Evolutionary conservation across 2,797 vertebrate genomes (phyloP).

Genomic region (Hypotaenidia okinawae): DNA sequence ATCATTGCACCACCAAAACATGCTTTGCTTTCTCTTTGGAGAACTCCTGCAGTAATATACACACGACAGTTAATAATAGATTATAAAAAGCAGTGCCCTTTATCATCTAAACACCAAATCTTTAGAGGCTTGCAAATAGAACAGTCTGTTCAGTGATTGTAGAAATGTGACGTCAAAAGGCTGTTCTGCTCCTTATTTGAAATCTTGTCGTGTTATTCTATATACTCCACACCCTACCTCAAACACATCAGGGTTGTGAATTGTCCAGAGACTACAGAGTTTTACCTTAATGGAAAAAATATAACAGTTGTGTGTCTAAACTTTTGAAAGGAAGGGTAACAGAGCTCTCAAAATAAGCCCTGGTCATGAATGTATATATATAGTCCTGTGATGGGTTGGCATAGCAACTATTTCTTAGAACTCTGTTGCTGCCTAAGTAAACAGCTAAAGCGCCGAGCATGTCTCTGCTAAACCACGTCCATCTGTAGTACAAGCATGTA

Average conservation of each 20-base stretch:
- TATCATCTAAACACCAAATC: conserved; percentile 70
- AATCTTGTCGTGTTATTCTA: conserved; percentile 42
- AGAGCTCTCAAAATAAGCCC: conserved; percentile 71
- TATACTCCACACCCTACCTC: background rate
- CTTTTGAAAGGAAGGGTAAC: conserved; percentile 65
- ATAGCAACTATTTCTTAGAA: conserved; percentile 80
- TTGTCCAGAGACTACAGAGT: background rate
- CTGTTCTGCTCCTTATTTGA: conserved; percentile 37
- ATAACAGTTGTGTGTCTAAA: conserved; percentile 60
- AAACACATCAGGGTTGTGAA: background rate
- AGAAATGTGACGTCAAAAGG: conserved; percentile 67
- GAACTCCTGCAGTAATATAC: conserved; percentile 50
- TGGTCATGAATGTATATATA: conserved; percentile 74
- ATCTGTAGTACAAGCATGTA: conserved; percentile 62
- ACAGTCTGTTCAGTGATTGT: conserved; percentile 62
- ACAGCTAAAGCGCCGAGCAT: conserved; percentile 68
- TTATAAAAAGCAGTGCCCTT: conserved; percentile 74
- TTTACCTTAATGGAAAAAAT: conserved; percentile 47
- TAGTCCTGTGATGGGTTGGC: conserved; percentile 75
- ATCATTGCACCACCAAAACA: conserved; percentile 43
- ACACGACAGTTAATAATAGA: conserved; percentile 74
- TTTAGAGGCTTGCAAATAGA: conserved; percentile 70
- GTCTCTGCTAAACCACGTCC: conserved; percentile 67
- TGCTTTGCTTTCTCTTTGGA: conserved; percentile 63
- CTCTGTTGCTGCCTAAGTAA: conserved; percentile 75